Base-by-base conservation (phyloP, 2,113 vertebrate genomes). In the Herpailurus yagouaroundi region DNA sequence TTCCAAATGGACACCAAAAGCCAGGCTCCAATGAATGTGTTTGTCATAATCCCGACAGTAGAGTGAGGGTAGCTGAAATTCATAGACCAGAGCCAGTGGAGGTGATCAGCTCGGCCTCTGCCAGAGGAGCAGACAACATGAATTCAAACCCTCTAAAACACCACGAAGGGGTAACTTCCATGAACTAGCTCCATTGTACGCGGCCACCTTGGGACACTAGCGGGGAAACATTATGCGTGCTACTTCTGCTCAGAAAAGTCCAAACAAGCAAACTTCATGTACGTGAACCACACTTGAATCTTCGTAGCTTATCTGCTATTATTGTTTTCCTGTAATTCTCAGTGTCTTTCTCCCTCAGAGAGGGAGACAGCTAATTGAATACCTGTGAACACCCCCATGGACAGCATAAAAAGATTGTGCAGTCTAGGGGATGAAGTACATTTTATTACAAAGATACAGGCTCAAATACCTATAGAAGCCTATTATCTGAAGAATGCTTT, bases 391-490 rank as follows among this genome's bases (percentile, higher is more conserved):
- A 95, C 74, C 90, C 90, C 66, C 21, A 1, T 7, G 48, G 94
- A 91, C 64, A 74, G 97, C 91, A 88, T 45, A 82, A 91, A 84
- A 95, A 94, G 76, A 92, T 52, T 83, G 69, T 68, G 9, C 57
- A 77, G 86, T 66, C 91, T 87, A 94, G 84, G 23, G 77, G 90
- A 95, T 98, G 97, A 97, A 93, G 92, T 68, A 90, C 63, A 95
- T 93, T 97, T 97, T 96, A 97, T 97, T 96, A 96, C 93, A 97
- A 97, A 97, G 89, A 64, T 79, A 81, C 31, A 7, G 33, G 69
- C 90, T 94, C 88, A 95, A 97, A 91, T 52, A 90, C 90, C 57
- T 38, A 94, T 85, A 94, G 97, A 97, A 64, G 31, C 21, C 15
- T 97, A 97, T 97, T 96, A 90, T 68, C 92, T 90, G 95, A 96